Evolutionary conservation across 2,888 invertebrate species (phyloP).

Genomic region (Pristionchus mayeri): DNA sequence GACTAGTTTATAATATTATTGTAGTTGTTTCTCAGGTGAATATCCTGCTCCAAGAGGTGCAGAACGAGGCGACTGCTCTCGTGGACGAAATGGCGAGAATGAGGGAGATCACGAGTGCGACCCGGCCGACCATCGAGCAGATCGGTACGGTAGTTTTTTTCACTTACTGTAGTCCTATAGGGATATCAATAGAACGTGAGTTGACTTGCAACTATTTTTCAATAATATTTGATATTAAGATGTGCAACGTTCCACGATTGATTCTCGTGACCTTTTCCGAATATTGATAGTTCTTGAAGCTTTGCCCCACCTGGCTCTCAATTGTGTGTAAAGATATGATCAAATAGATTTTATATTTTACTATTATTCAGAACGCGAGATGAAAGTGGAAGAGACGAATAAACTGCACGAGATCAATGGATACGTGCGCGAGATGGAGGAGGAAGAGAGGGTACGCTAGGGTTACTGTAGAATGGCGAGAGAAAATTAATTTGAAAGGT

Average conservation of each 20-base stretch:
- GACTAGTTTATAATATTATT: background rate
- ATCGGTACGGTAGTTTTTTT: background rate
- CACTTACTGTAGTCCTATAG: too few species aligned
- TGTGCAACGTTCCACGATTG: too few species aligned
- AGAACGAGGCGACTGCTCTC: conserved; percentile 22
- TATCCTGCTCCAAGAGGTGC: conserved; percentile 2
- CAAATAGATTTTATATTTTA: too few species aligned
- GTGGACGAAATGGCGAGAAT: conserved; percentile 3
- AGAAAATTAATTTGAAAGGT: too few species aligned
- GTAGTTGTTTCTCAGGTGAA: background rate
- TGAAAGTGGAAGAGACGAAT: background rate
- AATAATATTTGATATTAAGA: too few species aligned
- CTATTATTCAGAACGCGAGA: background rate
- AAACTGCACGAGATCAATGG: background rate
- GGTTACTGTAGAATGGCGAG: too few species aligned
- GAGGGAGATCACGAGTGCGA: background rate
- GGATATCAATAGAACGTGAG: too few species aligned
- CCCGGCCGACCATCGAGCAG: background rate
- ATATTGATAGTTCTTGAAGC: too few species aligned
- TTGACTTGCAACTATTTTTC: too few species aligned
- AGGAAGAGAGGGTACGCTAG: conserved; percentile 9
- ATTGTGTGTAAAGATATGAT: too few species aligned
- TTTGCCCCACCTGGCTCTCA: too few species aligned
- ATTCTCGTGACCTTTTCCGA: too few species aligned
- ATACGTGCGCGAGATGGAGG: background rate